Conservation (phyloP, 2,797 vertebrate genomes). For the Poecilia wingei region DNA sequence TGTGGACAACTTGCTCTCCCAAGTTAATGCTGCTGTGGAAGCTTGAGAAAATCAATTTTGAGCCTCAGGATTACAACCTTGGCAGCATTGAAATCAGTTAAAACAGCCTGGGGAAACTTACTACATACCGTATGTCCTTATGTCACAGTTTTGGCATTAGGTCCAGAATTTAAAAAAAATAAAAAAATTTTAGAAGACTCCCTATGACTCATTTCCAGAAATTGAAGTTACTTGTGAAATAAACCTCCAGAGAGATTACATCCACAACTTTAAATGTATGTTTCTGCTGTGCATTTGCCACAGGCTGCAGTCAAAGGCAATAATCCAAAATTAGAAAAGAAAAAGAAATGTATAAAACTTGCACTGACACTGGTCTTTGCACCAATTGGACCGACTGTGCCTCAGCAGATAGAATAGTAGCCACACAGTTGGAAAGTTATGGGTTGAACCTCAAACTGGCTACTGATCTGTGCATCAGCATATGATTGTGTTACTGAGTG, state of each 20-base stretch:
- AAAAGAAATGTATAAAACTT: neutral
- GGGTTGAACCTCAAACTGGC: neutral
- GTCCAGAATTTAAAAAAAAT: no score
- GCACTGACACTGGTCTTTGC: neutral
- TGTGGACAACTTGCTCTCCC: conserved; percentile 29
- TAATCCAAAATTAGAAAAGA: neutral
- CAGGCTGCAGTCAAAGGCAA: neutral
- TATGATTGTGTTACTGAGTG: neutral
- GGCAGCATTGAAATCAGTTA: conserved; percentile 24
- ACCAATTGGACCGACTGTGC: neutral
- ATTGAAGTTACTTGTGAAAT: neutral
- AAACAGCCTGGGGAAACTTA: conserved; percentile 7
- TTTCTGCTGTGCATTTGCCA: neutral
- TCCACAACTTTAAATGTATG: neutral
- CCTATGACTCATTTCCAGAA: neutral
- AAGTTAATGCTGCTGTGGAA: conserved; percentile 22
- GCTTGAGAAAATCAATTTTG: conserved; percentile 34
- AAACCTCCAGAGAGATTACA: neutral
- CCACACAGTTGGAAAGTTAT: neutral
- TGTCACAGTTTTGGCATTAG: neutral
- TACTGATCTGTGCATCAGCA: neutral
- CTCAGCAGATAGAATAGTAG: neutral
- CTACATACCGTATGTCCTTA: no score
- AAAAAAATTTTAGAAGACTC: neutral
- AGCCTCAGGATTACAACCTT: conserved; percentile 31